Evolutionary conservation across 2,888 invertebrate genomes (phyloP), one percentile per base, ranked within the genome.

Genomic region (Drosophila subsilvestris): DNA sequence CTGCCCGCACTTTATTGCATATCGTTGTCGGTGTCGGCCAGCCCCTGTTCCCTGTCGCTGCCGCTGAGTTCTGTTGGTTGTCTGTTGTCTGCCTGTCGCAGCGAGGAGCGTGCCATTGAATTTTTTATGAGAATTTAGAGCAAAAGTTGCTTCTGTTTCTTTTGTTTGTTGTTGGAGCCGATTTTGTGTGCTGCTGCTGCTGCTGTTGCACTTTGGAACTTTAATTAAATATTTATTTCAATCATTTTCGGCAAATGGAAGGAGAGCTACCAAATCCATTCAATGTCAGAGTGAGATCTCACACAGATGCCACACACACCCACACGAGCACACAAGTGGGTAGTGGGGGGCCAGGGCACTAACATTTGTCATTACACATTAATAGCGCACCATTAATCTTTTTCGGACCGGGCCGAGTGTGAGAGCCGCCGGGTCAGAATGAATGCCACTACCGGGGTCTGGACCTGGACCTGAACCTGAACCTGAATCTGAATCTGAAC

Each of bases 311-410:
- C 29, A 32, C 48, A 17, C 29, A 10, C 42, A 32, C 8, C 5
- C 32, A 12, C 32, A 1, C n/a, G n/a, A n/a, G n/a, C 32, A 10
- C 44, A 22, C n/a, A 7, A 18, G 10, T 18, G 63, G 63, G 63
- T 22, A 53, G 29, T 10, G 25, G 54, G 42, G 22, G 44, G 68
- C 5, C 37, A 69, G 69, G 74, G 75, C 76, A 86, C 87, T 85
- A 87, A 85, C 86, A 90, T 90, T 90, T 87, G 89, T 89, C 90
- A 90, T 90, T 90, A 90, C 78, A 86, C 89, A 89, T 90, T 90
- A 90, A 90, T 90, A 90, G 90, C 89, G 81, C 78, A 79, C 80
- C 90, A 90, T 90, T 90, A 90, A 90, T 90, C 90, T 90, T 89
- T 88, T 76, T 74, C 72, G 81, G 80, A 37, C 14, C 37, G 81